A percentile compares a stretch with the other conserved stretches of the same genome.
These are phyloP conservation scores for Yponomeuta malinellus DNA, from an alignment of 2,888 invertebrate species.

Conservation along the genomic window DNA sequence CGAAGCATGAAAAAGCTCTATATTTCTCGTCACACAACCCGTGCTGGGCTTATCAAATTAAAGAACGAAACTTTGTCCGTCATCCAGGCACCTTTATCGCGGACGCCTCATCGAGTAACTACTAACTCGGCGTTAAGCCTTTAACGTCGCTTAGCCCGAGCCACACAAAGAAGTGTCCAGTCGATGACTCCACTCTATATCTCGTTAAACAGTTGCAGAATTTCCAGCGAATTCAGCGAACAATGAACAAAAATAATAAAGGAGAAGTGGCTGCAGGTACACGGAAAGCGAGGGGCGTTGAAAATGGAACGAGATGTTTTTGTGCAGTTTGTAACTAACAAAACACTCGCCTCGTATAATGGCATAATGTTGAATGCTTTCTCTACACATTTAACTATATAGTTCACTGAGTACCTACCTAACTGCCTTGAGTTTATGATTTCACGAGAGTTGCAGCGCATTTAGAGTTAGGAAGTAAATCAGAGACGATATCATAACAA, in stretches of 20 bases:
- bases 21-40: not conserved
- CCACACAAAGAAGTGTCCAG: conserved; percentile 28
- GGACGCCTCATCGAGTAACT: conserved; percentile 24
- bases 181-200: conserved; percentile 21
- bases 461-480: too few species aligned
- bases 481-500: too few species aligned
- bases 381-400: not conserved
- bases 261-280: conserved; percentile 14
- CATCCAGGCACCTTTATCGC: conserved; percentile 9
- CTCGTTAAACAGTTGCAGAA: conserved; percentile 34
- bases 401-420: too few species aligned
- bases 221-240: conserved; percentile 40
- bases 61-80: not conserved
- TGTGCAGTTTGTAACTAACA: conserved; percentile 34
- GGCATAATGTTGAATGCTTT: conserved; percentile 16
- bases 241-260: conserved; percentile 37
- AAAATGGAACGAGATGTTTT: conserved; percentile 27
- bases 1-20: conserved; percentile 7
- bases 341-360: conserved; percentile 23
- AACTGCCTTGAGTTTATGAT: too few species aligned
- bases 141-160: conserved; percentile 31
- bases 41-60: conserved; percentile 11
- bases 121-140: conserved; percentile 24
- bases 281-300: conserved; percentile 16
- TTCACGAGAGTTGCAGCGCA: too few species aligned